phyloP scores from a whole-genome alignment of 2,888 invertebrate genomes.

The Dolichomitus sp. region DNA sequence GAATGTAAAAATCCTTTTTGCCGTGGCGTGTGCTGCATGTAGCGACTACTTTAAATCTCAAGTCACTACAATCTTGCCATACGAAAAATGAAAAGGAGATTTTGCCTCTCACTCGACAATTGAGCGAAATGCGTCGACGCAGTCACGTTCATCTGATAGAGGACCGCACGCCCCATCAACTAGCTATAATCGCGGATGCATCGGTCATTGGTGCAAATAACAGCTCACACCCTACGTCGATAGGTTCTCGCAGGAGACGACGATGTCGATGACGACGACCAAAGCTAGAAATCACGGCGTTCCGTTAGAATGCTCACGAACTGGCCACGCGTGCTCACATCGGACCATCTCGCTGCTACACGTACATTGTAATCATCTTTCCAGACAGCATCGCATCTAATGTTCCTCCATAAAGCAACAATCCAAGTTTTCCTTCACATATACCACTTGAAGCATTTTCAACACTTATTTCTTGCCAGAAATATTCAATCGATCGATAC shows the following conservation, averaged over 20 bases:
- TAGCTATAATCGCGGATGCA: slow-evolving; percentile 39
- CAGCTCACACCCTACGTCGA: slow-evolving; percentile 59
- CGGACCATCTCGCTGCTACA: slow-evolving; percentile 32
- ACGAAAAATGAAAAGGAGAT: slow-evolving; percentile 2
- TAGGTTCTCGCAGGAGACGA: slow-evolving; percentile 34
- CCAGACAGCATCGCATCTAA: slow-evolving; percentile 44
- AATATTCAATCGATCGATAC: neutral
- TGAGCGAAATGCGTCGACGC: slow-evolving; percentile 25
- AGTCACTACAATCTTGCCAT: neutral
- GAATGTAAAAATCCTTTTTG: no score
- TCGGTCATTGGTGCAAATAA: slow-evolving; percentile 62
- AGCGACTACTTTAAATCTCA: neutral
- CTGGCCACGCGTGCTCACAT: slow-evolving; percentile 60
- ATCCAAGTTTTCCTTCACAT: slow-evolving; percentile 44
- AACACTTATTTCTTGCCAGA: slow-evolving; percentile 9
- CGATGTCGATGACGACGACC: slow-evolving; percentile 30
- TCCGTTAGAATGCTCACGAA: slow-evolving; percentile 63
- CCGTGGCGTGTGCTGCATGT: no score
- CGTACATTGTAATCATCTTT: slow-evolving; percentile 64
- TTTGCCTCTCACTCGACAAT: slow-evolving; percentile 16
- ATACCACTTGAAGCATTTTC: slow-evolving; percentile 18
- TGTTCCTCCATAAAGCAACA: slow-evolving; percentile 56
- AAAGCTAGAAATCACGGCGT: slow-evolving; percentile 46
- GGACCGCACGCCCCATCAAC: slow-evolving; percentile 31
- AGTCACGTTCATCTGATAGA: slow-evolving; percentile 55